These are phyloP conservation scores for Pristionchus mayeri DNA, from an alignment of 2,888 invertebrate genomes.

Conservation along the genomic window DNA sequence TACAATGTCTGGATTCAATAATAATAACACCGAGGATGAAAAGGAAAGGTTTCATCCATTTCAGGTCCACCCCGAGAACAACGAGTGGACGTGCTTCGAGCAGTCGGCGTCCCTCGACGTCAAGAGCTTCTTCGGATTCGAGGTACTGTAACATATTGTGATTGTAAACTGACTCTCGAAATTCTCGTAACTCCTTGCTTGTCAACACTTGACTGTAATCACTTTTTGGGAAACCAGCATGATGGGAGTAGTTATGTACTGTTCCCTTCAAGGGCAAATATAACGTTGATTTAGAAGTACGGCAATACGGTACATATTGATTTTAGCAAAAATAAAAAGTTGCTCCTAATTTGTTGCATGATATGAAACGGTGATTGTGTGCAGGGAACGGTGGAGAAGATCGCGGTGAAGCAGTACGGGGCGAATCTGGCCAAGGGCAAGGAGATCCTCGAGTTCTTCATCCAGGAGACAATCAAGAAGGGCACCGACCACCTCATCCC, in stretches of 20 bases:
- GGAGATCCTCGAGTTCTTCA: conserved; percentile 92
- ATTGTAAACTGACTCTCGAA: too few relatives aligned
- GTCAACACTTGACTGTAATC: too few relatives aligned
- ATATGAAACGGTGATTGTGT: too few relatives aligned
- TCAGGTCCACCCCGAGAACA: conserved; percentile 92
- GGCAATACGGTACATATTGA: too few relatives aligned
- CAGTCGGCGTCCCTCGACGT: conserved; percentile 92
- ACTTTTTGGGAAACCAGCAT: too few relatives aligned
- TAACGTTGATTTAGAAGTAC: too few relatives aligned
- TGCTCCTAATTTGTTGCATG: too few relatives aligned
- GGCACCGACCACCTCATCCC: conserved; percentile 83
- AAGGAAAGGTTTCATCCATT: conserved; percentile 49
- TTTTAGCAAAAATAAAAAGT: too few relatives aligned
- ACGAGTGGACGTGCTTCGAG: conserved; percentile 95
- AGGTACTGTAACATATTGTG: conserved; percentile 77
- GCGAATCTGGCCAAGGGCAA: conserved; percentile 90
- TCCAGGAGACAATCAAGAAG: conserved; percentile 85
- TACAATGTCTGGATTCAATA: too few relatives aligned
- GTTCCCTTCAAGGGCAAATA: too few relatives aligned
- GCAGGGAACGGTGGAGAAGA: conserved; percentile 86
- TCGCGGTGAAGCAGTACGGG: conserved; percentile 95
- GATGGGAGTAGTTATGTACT: too few relatives aligned
- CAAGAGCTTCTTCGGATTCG: conserved; percentile 94
- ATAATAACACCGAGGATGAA: neutral
- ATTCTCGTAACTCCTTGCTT: too few relatives aligned